A percentile compares a stretch with the other conserved stretches of the same genome.
Evolutionary conservation across 2,113 vertebrate species (phyloP).

Genomic region (Heterochromis multidens): DNA sequence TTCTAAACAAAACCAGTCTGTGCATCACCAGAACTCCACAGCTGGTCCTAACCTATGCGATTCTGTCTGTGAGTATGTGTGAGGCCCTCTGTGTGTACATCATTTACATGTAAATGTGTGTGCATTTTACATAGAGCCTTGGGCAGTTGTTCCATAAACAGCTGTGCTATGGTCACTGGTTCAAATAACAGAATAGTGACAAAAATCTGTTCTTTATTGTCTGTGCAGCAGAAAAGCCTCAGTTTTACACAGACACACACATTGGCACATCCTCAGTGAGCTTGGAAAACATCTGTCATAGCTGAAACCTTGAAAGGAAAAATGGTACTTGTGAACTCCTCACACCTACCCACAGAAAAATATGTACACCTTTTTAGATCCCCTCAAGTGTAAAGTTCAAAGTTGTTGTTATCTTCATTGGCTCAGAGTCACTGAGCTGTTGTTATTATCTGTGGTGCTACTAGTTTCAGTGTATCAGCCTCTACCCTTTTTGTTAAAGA

Average conservation of each 20-base stretch:
- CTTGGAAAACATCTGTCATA: constrained; percentile 46
- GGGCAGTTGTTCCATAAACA: constrained; percentile 28
- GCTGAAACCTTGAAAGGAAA: constrained; percentile 23
- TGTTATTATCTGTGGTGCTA: constrained; percentile 64
- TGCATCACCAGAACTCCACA: constrained; percentile 35
- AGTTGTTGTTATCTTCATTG: neutral
- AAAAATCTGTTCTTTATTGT: constrained; percentile 32
- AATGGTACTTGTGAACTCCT: neutral
- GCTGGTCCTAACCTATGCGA: constrained; percentile 40
- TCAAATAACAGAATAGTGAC: constrained; percentile 17
- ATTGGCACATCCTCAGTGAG: constrained; percentile 6
- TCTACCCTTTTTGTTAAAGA: constrained; percentile 48
- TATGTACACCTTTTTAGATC: neutral
- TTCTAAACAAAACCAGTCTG: constrained; percentile 7
- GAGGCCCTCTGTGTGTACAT: neutral
- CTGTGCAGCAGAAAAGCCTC: neutral
- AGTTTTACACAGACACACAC: neutral
- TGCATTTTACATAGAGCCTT: neutral
- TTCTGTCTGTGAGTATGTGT: neutral
- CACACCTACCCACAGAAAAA: constrained; percentile 1
- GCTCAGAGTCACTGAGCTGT: constrained; percentile 18
- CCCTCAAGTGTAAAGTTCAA: neutral
- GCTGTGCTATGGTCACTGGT: constrained; percentile 3
- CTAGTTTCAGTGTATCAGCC: constrained; percentile 46
- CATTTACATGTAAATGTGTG: neutral